Evolutionary conservation across 2,113 vertebrate species (phyloP).

Genomic region (Eubucco bourcierii): DNA sequence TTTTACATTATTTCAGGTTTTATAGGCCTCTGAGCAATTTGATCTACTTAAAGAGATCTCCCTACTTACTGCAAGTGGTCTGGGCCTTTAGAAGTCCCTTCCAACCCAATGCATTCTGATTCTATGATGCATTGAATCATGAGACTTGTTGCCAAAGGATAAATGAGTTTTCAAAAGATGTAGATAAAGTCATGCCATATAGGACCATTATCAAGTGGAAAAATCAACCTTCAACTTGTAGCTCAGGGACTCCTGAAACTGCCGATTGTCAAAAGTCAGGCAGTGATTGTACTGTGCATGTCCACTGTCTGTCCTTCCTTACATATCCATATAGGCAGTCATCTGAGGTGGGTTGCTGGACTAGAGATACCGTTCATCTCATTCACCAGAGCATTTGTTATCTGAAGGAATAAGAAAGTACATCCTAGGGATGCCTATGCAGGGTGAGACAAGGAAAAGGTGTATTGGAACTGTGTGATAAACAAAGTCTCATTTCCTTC

Average conservation of each 20-base stretch:
- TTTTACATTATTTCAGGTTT: neutral
- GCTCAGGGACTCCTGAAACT: neutral
- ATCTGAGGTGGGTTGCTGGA: neutral
- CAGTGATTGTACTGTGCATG: neutral
- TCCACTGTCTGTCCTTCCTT: neutral
- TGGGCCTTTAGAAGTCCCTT: too few relatives aligned
- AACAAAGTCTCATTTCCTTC: neutral
- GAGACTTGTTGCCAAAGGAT: neutral
- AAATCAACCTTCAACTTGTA: neutral
- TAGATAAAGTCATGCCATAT: neutral
- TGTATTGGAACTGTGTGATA: neutral
- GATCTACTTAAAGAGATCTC: too few relatives aligned
- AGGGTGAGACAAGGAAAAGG: neutral
- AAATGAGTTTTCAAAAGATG: neutral
- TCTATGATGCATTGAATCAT: neutral
- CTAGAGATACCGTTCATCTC: neutral
- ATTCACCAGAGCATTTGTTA: neutral
- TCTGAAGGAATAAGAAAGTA: neutral
- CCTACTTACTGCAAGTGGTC: too few relatives aligned
- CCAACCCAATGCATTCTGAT: too few relatives aligned
- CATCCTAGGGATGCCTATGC: neutral
- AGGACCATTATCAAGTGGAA: neutral
- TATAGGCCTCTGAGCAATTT: too few relatives aligned
- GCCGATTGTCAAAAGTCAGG: neutral
- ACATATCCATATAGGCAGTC: neutral